Evolutionary conservation across 2,113 vertebrate species (phyloP).

Genomic region (Eulemur rufifrons): DNA sequence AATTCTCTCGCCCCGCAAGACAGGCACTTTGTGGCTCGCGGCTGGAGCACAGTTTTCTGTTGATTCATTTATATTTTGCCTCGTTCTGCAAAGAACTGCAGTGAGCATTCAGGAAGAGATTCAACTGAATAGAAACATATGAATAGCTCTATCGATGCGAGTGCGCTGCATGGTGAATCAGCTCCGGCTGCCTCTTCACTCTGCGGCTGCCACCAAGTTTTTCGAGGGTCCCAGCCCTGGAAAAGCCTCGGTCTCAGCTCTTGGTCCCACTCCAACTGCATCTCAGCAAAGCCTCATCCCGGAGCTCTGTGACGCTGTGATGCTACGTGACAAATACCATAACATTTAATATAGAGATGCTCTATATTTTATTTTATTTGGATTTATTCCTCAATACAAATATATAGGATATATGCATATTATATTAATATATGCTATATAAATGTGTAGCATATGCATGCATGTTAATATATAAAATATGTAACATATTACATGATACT

Average conservation of each 20-base stretch:
- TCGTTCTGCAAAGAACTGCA: neutral
- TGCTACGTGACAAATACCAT: no score
- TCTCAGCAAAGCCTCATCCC: neutral
- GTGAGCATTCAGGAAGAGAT: neutral
- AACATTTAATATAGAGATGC: neutral
- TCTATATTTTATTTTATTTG: neutral
- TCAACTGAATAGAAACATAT: neutral
- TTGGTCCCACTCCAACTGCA: neutral
- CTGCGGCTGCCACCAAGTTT: fast-evolving
- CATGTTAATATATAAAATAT: neutral
- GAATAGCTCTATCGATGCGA: neutral
- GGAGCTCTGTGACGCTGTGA: no score
- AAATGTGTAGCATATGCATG: neutral
- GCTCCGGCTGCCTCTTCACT: neutral
- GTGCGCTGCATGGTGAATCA: neutral
- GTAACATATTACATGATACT: neutral
- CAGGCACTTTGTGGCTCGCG: fast-evolving
- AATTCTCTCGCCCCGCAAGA: fast-evolving
- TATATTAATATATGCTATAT: neutral
- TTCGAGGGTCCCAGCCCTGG: neutral
- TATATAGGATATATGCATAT: neutral
- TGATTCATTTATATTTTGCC: neutral
- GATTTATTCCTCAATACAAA: neutral
- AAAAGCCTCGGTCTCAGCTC: neutral
- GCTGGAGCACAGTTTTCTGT: fast-evolving